Evolutionary conservation across 2,113 vertebrate species (phyloP), one percentile per base, ranked within the genome.

Genomic region (Chloropsis hardwickii): DNA sequence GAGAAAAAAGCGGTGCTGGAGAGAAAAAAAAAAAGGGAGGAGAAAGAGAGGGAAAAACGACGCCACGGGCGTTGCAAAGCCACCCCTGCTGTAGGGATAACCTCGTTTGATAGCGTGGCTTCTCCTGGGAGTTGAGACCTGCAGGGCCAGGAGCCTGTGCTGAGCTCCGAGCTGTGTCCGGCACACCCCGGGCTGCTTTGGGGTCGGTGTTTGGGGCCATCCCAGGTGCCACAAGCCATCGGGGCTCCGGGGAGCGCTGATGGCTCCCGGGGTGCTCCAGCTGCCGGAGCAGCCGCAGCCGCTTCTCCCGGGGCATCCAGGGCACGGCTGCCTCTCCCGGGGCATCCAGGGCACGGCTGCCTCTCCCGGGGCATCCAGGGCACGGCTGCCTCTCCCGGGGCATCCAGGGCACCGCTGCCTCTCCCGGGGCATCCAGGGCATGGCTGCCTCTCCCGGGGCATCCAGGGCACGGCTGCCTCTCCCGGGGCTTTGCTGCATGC

Each of bases 141-240:
- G 6, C 2, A 1, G 24, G 28, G 47, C 44, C 73, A 33, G 31
- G 42, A 14, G 4, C 54, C 44, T 28, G 42, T 8, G 57, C 72
- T 84, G 91, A 18, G 3, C 39, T 10, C 60, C 40, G 37, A 37
- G 37, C 37, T 37, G n/a, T 22, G 42, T 42, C 42, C 67, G 44
- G 47, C 40, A 25, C 54, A 73, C 12, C 29, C 39, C 1, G 0
- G 11, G 51, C 48, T 53, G 62, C 1, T 51, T 40, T 35, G 1
- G 1, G 6, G 48, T 1, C 12, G 67, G 37, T 53, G 33, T 74
- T 73, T 3, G 14, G 56, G 64, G 60, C 45, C 45, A 27, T 2
- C 27, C 3, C 16, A 42, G 72, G 7, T 53, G 66, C 45, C 78
- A 39, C 28, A 67, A 29, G 4, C 31, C 31, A 0, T 71, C 1